phyloP scores from a whole-genome alignment of 2,797 vertebrate species.

The Pseudotriccus pelzelni region DNA sequence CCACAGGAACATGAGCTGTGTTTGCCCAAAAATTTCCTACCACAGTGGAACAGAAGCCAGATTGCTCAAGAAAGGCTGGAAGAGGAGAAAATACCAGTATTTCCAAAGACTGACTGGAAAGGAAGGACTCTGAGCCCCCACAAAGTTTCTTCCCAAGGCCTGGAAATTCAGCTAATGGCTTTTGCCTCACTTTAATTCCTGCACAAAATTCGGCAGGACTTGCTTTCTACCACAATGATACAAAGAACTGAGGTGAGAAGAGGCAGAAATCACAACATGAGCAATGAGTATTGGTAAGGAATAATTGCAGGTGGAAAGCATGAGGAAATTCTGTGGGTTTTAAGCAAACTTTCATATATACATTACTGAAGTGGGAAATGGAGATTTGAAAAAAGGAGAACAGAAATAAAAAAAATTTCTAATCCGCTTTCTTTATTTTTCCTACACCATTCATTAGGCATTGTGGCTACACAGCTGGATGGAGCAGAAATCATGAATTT shows the following conservation, averaged over 20 bases:
- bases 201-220: background rate
- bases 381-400: background rate
- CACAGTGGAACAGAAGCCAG: background rate
- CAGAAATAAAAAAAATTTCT: background rate
- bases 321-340: background rate
- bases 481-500: background rate
- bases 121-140: background rate
- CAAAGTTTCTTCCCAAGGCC: background rate
- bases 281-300: background rate
- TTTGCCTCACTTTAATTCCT: background rate
- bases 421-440: background rate
- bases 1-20: background rate
- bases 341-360: background rate
- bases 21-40: background rate
- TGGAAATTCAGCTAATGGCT: background rate
- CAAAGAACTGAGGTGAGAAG: background rate
- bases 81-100: background rate
- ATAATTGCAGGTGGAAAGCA: background rate
- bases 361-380: background rate
- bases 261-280: background rate
- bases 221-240: accelerated
- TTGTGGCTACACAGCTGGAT: background rate
- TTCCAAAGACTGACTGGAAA: background rate
- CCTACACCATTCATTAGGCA: background rate
- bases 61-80: background rate